phyloP scores from a whole-genome alignment of 2,113 vertebrate genomes.

The Nycticryphes semicollaris region DNA sequence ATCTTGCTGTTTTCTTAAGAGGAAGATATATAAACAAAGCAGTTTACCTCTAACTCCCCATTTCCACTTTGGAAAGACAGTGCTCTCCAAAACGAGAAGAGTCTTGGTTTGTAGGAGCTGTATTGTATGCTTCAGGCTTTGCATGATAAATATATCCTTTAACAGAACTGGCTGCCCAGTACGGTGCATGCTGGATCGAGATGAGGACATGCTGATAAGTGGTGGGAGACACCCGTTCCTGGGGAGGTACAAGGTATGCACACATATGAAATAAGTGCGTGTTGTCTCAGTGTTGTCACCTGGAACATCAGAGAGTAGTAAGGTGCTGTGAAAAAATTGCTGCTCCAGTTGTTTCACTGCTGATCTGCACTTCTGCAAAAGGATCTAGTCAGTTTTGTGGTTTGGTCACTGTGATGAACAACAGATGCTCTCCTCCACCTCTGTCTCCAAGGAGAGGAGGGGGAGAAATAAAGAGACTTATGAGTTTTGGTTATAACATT shows the following conservation, averaged over 20 bases:
- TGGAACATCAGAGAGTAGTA: not conserved
- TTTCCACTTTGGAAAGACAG: not conserved
- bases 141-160: not conserved
- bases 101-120: not conserved
- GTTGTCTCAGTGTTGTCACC: not conserved
- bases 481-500: not conserved
- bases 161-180: slow-evolving; percentile 84
- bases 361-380: not conserved
- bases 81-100: not conserved
- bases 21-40: not conserved
- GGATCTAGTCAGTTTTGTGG: not conserved
- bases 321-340: not conserved
- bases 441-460: too few species aligned
- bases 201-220: slow-evolving; percentile 94
- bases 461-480: too few species aligned
- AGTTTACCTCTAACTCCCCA: not conserved
- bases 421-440: too few species aligned
- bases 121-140: not conserved
- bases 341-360: not conserved
- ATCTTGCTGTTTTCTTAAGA: not conserved
- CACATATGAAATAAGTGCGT: not conserved
- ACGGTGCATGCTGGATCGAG: slow-evolving; percentile 93
- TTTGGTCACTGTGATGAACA: too few species aligned
- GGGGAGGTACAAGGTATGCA: slow-evolving; percentile 87
- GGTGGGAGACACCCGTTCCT: slow-evolving; percentile 94